A percentile compares a stretch with the other conserved stretches of the same genome.
These are phyloP conservation scores for Steinernema feltiae DNA, from an alignment of 1,140 invertebrate species.

Conservation along the genomic window DNA sequence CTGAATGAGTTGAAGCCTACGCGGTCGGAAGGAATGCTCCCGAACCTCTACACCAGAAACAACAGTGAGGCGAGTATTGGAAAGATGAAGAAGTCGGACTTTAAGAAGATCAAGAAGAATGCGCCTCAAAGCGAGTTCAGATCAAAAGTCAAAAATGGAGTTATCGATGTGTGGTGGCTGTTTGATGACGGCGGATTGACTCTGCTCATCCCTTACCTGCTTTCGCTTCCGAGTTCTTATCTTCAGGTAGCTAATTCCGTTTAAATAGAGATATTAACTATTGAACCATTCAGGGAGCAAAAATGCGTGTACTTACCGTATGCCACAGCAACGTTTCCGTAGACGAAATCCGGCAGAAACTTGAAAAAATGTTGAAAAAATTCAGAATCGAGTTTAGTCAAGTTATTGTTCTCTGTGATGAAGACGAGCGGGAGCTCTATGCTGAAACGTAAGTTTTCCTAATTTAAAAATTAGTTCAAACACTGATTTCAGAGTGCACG, in stretches of 20 bases:
- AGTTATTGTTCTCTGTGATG: slow-evolving; percentile 66
- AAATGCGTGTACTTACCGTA: slow-evolving; percentile 79
- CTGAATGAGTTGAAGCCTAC: not conserved
- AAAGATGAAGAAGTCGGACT: slow-evolving; percentile 11
- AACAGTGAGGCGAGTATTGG: slow-evolving; percentile 8
- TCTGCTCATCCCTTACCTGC: slow-evolving; percentile 72
- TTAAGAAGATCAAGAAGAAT: slow-evolving; percentile 7
- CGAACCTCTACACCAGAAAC: not conserved
- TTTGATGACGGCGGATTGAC: slow-evolving; percentile 84
- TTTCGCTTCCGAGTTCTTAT: slow-evolving; percentile 65
- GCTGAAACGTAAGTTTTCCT: slow-evolving; percentile 18
- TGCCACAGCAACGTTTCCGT: slow-evolving; percentile 82
- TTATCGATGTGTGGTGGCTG: slow-evolving; percentile 89
- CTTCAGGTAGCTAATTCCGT: slow-evolving; percentile 15
- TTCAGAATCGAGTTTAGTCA: slow-evolving; percentile 91
- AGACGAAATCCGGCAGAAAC: slow-evolving; percentile 68
- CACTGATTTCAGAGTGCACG: slow-evolving; percentile 8
- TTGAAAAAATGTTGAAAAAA: slow-evolving; percentile 87
- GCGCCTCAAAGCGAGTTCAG: not conserved
- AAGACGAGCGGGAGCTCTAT: slow-evolving; percentile 10
- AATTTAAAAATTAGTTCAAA: not conserved
- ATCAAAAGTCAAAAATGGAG: slow-evolving; percentile 61
- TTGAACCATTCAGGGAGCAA: slow-evolving; percentile 62
- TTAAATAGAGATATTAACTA: slow-evolving; percentile 3
- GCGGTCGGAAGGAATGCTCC: not conserved